phyloP scores from a whole-genome alignment of 2,113 vertebrate genomes.

The Phalacrocorax carbo region DNA sequence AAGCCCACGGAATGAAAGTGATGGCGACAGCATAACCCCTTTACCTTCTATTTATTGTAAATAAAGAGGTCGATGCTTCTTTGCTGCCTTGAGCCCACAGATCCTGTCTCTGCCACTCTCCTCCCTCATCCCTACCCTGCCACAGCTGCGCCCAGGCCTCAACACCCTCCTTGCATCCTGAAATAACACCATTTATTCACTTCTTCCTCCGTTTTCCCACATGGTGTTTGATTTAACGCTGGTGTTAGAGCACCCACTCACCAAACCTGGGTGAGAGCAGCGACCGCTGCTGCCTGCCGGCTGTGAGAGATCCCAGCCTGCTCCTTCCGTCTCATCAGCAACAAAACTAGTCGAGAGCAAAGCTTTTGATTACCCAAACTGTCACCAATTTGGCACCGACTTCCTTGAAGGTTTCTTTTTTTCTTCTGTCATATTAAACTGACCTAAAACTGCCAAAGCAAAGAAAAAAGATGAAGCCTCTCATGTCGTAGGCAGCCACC shows the following conservation, averaged over 20 bases:
- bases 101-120: neutral
- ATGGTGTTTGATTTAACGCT: fast-evolving
- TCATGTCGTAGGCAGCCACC: neutral
- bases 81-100: fast-evolving
- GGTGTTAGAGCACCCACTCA: neutral
- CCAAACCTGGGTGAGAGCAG: fast-evolving
- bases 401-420: neutral
- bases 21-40: neutral
- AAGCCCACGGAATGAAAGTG: fast-evolving
- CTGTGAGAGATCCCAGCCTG: neutral
- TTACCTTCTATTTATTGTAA: neutral
- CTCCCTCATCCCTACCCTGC: fast-evolving
- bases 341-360: neutral
- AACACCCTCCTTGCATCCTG: neutral
- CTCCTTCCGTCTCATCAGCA: neutral
- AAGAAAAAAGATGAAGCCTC: neutral
- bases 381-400: neutral
- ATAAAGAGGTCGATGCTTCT: neutral
- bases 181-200: neutral
- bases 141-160: neutral
- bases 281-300: fast-evolving
- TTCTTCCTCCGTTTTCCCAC: neutral
- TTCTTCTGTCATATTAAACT: neutral
- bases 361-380: neutral
- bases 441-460: constrained; percentile 41